Conservation (phyloP, 2,888 invertebrate genomes). For the Drosophila borborema region DNA sequence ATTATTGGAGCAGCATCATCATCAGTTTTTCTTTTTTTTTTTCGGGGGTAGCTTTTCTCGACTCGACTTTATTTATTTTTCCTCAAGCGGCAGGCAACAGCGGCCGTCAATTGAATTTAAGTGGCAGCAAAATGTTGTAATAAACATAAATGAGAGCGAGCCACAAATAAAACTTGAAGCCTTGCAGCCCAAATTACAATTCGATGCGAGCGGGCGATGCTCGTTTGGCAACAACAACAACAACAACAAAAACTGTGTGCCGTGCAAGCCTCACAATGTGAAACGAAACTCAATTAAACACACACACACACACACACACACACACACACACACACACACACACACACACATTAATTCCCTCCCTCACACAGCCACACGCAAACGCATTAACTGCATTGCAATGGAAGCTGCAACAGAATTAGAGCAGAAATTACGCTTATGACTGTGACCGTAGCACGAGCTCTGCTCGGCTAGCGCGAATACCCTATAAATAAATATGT, state of each 20-base stretch:
- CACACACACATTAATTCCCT: background rate
- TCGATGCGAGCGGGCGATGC: conserved; percentile 22
- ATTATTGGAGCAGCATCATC: conserved; percentile 70
- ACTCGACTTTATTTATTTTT: conserved; percentile 5
- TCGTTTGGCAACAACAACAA: conserved; percentile 40
- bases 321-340: conserved; percentile 1
- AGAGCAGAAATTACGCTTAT: conserved; percentile 71
- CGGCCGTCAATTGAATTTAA: conserved; percentile 46
- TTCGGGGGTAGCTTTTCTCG: background rate
- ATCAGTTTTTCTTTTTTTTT: conserved; percentile 1
- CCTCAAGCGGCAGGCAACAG: conserved; percentile 2
- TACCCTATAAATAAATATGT: conserved; percentile 35
- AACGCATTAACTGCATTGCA: conserved; percentile 45
- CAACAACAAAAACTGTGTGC: background rate
- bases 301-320: conserved; percentile 3
- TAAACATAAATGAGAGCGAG: conserved; percentile 25
- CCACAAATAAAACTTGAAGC: conserved; percentile 34
- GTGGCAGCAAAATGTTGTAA: conserved; percentile 39
- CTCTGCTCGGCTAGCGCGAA: conserved; percentile 20
- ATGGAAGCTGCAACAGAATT: conserved; percentile 61
- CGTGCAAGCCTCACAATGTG: conserved; percentile 23
- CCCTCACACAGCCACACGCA: conserved; percentile 2
- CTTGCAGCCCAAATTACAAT: conserved; percentile 11
- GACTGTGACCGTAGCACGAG: conserved; percentile 40
- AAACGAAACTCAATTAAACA: conserved; percentile 52